Evolutionary conservation across 35 echinoderm and acorn worm species (phyloP).

Genomic region (Eucidaris tribuloides): DNA sequence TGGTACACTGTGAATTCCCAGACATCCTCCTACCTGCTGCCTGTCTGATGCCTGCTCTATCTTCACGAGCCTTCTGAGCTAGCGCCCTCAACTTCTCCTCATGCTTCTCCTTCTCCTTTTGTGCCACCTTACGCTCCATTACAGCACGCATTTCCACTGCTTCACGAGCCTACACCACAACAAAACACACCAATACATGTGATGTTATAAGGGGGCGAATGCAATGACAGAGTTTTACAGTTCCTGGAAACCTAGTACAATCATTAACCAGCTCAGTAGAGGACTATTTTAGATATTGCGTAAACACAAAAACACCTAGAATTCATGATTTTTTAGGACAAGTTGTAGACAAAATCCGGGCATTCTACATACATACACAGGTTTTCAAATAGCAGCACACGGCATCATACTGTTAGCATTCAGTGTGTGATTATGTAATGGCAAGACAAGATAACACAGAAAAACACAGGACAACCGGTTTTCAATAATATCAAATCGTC

Average conservation of each 20-base stretch:
- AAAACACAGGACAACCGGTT: too few relatives aligned
- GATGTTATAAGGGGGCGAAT: not conserved
- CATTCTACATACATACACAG: too few relatives aligned
- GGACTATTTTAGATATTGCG: constrained; percentile 46
- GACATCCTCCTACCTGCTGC: constrained; percentile 38
- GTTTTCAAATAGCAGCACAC: too few relatives aligned
- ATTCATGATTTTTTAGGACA: too few relatives aligned
- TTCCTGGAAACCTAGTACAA: constrained; percentile 26
- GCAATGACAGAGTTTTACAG: constrained; percentile 44
- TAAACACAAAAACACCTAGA: too few relatives aligned
- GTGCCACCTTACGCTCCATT: constrained; percentile 84
- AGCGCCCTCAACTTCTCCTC: constrained; percentile 78
- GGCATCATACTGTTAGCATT: too few relatives aligned
- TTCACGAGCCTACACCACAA: constrained; percentile 78
- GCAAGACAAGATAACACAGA: too few relatives aligned
- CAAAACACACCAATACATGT: constrained; percentile 11
- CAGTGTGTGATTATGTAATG: too few relatives aligned
- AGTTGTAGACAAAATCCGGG: too few relatives aligned
- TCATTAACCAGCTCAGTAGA: constrained; percentile 25
- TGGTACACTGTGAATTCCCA: not conserved
- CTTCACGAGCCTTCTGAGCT: constrained; percentile 82
- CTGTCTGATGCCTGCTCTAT: constrained; percentile 84
- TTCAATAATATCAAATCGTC: too few relatives aligned
- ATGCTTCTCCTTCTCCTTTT: constrained; percentile 92
- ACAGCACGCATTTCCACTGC: constrained; percentile 97